These are phyloP conservation scores for Diploscapter pachys DNA, from an alignment of 1,140 invertebrate genomes.

Conservation along the genomic window DNA sequence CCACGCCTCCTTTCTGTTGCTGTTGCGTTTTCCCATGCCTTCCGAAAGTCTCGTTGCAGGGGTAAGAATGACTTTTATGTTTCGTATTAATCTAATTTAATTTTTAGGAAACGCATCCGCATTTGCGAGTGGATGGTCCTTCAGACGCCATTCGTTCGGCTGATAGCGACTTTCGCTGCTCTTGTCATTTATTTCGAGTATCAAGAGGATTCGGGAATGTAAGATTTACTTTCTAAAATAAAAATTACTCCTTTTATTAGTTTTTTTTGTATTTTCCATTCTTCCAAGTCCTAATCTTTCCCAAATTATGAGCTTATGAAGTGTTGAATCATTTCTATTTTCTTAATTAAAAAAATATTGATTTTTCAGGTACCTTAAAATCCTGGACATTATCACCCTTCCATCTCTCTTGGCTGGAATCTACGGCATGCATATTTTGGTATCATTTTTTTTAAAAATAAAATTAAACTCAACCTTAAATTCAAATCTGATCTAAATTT, in stretches of 20 bases:
- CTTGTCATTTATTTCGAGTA: constrained; percentile 54
- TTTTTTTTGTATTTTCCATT: not conserved
- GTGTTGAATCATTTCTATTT: not conserved
- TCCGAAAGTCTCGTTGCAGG: constrained; percentile 44
- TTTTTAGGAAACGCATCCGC: constrained; percentile 42
- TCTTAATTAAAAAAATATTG: not conserved
- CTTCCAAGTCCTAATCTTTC: constrained; percentile 2
- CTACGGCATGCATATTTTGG: constrained; percentile 52
- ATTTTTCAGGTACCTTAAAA: constrained; percentile 33
- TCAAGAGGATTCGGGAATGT: constrained; percentile 33
- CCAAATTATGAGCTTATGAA: too few species aligned
- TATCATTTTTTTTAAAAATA: constrained; percentile 26
- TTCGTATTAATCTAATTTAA: not conserved
- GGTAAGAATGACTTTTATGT: constrained; percentile 20
- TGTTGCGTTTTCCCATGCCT: constrained; percentile 47
- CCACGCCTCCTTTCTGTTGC: constrained; percentile 52
- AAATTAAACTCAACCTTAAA: constrained; percentile 27
- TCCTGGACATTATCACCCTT: constrained; percentile 46
- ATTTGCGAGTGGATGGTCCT: constrained; percentile 50
- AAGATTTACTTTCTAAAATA: constrained; percentile 13
- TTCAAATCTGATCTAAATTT: constrained; percentile 40
- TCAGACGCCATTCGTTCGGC: constrained; percentile 44
- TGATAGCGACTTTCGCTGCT: constrained; percentile 47
- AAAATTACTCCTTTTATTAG: too few species aligned
- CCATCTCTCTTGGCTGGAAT: constrained; percentile 50